Evolutionary conservation across 2,113 vertebrate genomes (phyloP), one percentile per base, ranked within the genome.

Genomic region (Bos indicus): DNA sequence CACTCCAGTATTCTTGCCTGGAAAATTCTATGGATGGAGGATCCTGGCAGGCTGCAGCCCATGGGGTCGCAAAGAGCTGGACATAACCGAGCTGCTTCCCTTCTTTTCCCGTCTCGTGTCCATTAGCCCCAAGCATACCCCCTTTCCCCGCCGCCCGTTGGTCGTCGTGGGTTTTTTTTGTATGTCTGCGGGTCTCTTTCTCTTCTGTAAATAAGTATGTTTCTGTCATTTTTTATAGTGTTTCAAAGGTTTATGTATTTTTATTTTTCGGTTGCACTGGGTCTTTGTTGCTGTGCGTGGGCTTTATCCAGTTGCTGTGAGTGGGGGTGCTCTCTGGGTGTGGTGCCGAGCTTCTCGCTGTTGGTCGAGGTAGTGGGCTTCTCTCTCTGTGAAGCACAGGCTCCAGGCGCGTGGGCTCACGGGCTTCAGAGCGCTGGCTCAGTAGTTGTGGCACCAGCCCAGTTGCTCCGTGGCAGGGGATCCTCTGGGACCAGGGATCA

Each of bases 311-410:
- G 60, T 7, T 30, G 60, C 60, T 5, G 59, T 6, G 26, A 28
- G 59, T 14, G 64, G 19, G 33, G 64, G 17, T 10, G 15, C 64
- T 19, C 33, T 36, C 33, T 67, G 8, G n/a, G 9, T 1, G n/a
- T 40, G 67, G 2, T 0, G 0, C 3, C 13, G 28, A 11, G n/a
- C 19, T 0, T 0, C 9, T 21, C n/a, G 0, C 64, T 17, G 30
- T 2, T 5, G 64, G 64, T 1, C 2, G 13, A 1, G 59, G 59
- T 1, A 26, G 67, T 10, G 36, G 67, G 36, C 36, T 40, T 12
- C 36, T 43, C 21, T 25, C 7, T 6, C 36, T 71, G 62, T n/a
- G 64, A 11, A 11, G 9, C n/a, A 2, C 19, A 19, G 71, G 36
- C 10, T 13, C 64, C 3, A 13, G 67, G 10, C 10, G 2, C 4